A percentile compares a stretch with the other conserved stretches of the same genome.
Conservation (phyloP, 2,888 invertebrate genomes). For the Germaria angustata region DNA sequence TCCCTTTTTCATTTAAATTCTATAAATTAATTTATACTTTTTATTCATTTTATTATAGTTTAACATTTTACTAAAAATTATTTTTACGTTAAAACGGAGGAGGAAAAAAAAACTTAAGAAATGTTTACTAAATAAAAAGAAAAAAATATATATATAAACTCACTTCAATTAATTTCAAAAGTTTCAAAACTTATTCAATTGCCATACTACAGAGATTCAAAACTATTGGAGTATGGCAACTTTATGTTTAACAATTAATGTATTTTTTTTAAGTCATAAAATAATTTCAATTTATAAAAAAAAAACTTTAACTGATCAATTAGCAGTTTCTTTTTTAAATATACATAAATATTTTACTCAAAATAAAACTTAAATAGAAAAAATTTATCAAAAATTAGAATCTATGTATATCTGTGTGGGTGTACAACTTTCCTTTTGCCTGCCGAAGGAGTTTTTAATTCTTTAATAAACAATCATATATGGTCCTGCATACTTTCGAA, state of each 20-base stretch:
- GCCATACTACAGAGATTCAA: background rate
- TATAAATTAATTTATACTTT: conserved; percentile 62
- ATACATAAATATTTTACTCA: too few species aligned
- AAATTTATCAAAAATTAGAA: conserved; percentile 1
- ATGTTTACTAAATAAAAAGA: conserved; percentile 1
- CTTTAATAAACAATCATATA: too few species aligned
- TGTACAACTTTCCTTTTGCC: background rate
- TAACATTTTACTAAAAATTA: conserved; percentile 58
- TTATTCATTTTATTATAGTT: conserved; percentile 7
- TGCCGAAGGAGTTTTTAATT: too few species aligned
- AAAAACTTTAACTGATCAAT: too few species aligned
- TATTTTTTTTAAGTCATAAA: background rate
- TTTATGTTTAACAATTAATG: too few species aligned
- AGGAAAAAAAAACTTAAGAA: conserved; percentile 16
- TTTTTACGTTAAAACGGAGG: background rate
- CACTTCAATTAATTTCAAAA: background rate
- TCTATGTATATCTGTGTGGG: background rate
- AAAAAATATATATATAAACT: background rate
- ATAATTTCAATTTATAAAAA: background rate
- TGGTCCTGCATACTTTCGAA: too few species aligned
- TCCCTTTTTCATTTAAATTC: conserved; percentile 31
- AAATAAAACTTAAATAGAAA: conserved; percentile 11
- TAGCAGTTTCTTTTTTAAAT: too few species aligned
- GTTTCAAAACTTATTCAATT: too few species aligned
- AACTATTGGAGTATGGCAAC: background rate